A percentile compares a stretch with the other conserved stretches of the same genome.
phyloP scores from a whole-genome alignment of 1,140 invertebrate species.

The Bradynema listronoti region DNA sequence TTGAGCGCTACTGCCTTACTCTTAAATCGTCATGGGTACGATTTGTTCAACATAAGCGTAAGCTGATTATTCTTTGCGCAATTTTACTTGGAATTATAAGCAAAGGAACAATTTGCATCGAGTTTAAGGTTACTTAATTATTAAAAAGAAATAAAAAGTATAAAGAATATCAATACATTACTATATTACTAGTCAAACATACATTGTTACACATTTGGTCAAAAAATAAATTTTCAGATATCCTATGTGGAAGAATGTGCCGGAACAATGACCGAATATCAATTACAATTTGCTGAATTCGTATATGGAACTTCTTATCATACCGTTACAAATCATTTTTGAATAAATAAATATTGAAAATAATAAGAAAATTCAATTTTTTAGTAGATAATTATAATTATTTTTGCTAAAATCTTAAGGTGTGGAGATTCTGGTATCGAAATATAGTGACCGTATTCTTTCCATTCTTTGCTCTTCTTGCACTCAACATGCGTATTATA shows the following conservation, averaged over 20 bases:
- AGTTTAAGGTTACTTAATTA: conserved; percentile 43
- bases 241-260: conserved; percentile 36
- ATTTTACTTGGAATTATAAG: conserved; percentile 49
- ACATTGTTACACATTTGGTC: background rate
- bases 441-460: conserved; percentile 55
- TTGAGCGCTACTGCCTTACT: conserved; percentile 52
- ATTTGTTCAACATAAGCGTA: conserved; percentile 43
- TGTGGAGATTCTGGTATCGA: conserved; percentile 42
- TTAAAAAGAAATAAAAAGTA: conserved; percentile 2
- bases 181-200: background rate
- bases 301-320: conserved; percentile 42
- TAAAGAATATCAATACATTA: background rate
- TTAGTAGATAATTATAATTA: conserved; percentile 12
- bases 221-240: conserved; percentile 28
- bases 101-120: conserved; percentile 49
- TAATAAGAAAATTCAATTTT: background rate
- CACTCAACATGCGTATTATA: conserved; percentile 49
- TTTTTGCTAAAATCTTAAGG: conserved; percentile 21
- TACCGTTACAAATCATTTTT: conserved; percentile 18
- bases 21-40: conserved; percentile 19
- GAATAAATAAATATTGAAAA: too few relatives aligned
- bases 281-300: conserved; percentile 38
- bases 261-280: conserved; percentile 43
- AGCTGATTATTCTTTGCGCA: conserved; percentile 38
- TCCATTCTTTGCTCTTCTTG: conserved; percentile 52